Conservation (phyloP, 2,113 vertebrate species). For the Grallaria varia region DNA sequence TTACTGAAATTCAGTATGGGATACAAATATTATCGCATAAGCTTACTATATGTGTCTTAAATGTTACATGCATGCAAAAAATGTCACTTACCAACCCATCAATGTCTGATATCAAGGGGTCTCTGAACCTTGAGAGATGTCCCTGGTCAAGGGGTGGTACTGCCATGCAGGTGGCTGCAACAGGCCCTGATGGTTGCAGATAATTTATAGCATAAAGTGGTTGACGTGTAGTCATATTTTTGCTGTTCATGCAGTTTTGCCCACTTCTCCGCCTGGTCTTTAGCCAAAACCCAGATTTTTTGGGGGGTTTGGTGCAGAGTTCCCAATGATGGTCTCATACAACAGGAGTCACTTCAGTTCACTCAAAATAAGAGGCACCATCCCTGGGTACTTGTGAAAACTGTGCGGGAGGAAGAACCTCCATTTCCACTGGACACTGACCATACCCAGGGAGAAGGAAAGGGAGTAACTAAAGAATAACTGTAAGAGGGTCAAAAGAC, state of each 20-base stretch:
- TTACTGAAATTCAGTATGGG: background rate
- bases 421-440: background rate
- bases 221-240: background rate
- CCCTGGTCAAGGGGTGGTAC: background rate
- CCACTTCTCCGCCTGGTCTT: background rate
- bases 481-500: background rate
- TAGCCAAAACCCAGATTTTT: background rate
- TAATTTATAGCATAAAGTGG: background rate
- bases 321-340: background rate
- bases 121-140: background rate
- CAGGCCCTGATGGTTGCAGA: background rate
- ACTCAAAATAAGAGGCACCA: background rate
- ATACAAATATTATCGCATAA: background rate
- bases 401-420: rapidly evolving
- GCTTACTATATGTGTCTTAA: rapidly evolving
- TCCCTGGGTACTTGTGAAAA: background rate
- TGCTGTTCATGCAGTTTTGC: background rate
- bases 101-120: background rate
- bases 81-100: background rate
- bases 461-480: background rate
- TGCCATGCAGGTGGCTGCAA: background rate
- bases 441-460: background rate
- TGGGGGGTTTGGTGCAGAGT: background rate
- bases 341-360: background rate
- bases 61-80: background rate